These are phyloP conservation scores for Notiomystis cincta DNA, from an alignment of 2,113 vertebrate species.

Conservation along the genomic window DNA sequence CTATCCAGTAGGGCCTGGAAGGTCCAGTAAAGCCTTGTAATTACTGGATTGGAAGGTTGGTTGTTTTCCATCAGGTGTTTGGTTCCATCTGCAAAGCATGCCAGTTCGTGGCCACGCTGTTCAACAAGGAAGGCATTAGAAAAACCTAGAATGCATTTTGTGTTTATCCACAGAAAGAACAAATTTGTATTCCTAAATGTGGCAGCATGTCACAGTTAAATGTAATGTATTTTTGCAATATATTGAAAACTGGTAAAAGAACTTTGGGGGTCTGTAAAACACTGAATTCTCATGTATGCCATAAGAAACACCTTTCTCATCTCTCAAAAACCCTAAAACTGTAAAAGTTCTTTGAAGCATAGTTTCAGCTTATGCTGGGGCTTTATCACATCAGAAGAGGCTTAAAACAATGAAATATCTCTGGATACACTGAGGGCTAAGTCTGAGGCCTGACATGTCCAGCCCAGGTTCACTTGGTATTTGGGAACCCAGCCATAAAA, in stretches of 20 bases:
- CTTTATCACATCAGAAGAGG: neutral
- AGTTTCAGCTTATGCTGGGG: neutral
- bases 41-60: rapidly evolving
- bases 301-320: neutral
- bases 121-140: neutral
- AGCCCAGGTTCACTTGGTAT: neutral
- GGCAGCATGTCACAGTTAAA: neutral
- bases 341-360: neutral
- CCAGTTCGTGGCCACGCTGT: constrained; percentile 17
- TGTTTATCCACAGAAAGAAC: neutral
- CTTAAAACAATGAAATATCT: neutral
- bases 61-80: neutral
- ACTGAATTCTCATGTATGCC: neutral
- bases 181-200: rapidly evolving
- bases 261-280: neutral
- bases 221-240: rapidly evolving
- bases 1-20: neutral
- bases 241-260: neutral
- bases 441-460: neutral
- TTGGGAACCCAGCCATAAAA: neutral
- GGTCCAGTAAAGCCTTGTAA: neutral
- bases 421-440: neutral
- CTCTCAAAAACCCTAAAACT: neutral
- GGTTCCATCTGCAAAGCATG: constrained; percentile 46
- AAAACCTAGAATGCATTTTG: neutral